Evolutionary conservation across 2,113 vertebrate species (phyloP).

Genomic region (Polypterus senegalus): DNA sequence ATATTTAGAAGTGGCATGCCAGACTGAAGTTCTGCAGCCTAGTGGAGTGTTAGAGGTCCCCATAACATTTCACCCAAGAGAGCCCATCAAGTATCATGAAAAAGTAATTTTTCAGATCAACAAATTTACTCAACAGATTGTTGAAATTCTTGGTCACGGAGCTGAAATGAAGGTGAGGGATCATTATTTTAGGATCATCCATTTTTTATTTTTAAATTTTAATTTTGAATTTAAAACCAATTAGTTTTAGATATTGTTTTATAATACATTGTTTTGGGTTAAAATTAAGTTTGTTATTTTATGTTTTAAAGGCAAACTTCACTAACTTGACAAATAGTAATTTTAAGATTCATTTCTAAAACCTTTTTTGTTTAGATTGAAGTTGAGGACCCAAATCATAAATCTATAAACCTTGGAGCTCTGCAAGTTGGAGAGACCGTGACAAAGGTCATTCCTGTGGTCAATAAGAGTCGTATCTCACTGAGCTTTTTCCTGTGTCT

Average conservation of each 20-base stretch:
- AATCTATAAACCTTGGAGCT: conserved; percentile 57
- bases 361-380: conserved; percentile 43
- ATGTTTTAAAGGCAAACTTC: too few relatives aligned
- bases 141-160: conserved; percentile 68
- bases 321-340: too few relatives aligned
- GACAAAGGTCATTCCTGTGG: conserved; percentile 47
- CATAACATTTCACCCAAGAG: conserved; percentile 64
- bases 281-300: too few relatives aligned
- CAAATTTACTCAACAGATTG: conserved; percentile 38
- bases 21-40: conserved; percentile 38
- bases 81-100: conserved; percentile 51
- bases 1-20: conserved; percentile 50
- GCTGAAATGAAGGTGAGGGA: conserved; percentile 63
- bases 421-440: conserved; percentile 47
- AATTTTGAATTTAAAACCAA: too few relatives aligned
- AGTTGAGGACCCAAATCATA: conserved; percentile 51
- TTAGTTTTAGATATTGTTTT: too few relatives aligned
- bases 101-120: conserved; percentile 64
- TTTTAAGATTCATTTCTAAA: not conserved
- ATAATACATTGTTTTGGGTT: too few relatives aligned
- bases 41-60: conserved; percentile 49
- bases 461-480: conserved; percentile 56
- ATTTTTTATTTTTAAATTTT: too few relatives aligned
- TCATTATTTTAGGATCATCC: not conserved
- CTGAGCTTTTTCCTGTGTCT: conserved; percentile 48